Conservation (phyloP, 2,888 invertebrate genomes). For the Caenorhabditis drosophilae region DNA sequence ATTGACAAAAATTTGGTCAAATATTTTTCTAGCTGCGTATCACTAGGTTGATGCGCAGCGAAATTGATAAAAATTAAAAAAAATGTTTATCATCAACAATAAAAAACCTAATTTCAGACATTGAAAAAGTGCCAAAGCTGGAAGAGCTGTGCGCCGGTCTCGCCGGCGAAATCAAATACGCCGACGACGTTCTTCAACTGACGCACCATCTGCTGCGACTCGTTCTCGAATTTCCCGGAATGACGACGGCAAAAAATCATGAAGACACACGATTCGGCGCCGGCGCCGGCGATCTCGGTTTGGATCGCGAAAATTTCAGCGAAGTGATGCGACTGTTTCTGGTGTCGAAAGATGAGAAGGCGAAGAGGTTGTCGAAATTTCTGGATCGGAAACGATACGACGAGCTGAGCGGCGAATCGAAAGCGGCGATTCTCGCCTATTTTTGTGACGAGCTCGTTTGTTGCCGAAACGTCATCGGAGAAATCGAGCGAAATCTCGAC, state of each 20-base stretch:
- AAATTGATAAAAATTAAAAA: no score
- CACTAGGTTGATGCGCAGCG: no score
- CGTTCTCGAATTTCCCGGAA: slow-evolving; percentile 71
- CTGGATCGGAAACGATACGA: slow-evolving; percentile 85
- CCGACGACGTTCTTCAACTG: slow-evolving; percentile 24
- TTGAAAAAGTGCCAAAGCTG: slow-evolving; percentile 82
- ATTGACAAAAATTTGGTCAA: no score
- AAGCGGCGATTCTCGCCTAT: slow-evolving; percentile 86
- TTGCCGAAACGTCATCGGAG: slow-evolving; percentile 78
- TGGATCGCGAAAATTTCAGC: slow-evolving; percentile 87
- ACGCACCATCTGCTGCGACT: slow-evolving; percentile 69
- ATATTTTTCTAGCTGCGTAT: no score
- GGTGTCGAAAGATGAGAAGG: slow-evolving; percentile 28
- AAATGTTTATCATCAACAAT: no score
- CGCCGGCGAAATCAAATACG: slow-evolving; percentile 59
- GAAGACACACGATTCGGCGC: slow-evolving; percentile 82
- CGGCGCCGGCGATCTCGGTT: slow-evolving; percentile 81
- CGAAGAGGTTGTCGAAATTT: slow-evolving; percentile 70
- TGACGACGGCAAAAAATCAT: slow-evolving; percentile 1
- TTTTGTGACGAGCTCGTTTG: slow-evolving; percentile 92
- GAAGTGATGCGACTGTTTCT: slow-evolving; percentile 79
- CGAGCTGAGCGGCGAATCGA: slow-evolving; percentile 83
- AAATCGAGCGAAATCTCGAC: slow-evolving; percentile 87
- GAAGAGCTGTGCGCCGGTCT: slow-evolving; percentile 73
- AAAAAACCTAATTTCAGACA: no score